Evolutionary conservation across 2,888 invertebrate species (phyloP), one percentile per base, ranked within the genome.

Genomic region (Resseliella maxima): DNA sequence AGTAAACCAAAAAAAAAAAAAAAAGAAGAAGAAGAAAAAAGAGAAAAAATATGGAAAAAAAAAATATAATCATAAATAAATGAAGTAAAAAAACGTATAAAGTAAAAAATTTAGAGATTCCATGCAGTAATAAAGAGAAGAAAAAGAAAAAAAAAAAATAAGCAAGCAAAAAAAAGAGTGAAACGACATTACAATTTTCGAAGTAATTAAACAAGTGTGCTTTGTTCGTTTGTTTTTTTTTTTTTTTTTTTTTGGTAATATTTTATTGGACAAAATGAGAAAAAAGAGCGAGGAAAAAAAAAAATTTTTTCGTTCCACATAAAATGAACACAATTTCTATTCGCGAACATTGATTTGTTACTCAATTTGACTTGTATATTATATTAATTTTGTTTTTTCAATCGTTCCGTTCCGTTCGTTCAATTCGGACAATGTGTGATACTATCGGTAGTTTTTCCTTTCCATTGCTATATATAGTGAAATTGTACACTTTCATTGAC

Each of bases 11-110:
- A n/a, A n/a, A n/a, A n/a, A n/a, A n/a, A n/a, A n/a, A n/a, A n/a
- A n/a, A n/a, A 35, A 72, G 31, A 72, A 35, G 15, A 72, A 72
- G 15, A 72, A 35, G 3, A 31, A 15, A 50, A 15, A 50, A 50
- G 18, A 15, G 18, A 18, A 50, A 50, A 18, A 50, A 50, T 15
- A 72, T 8, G 1, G 8, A 59, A 18, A 59, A 31, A 35, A 12
- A 72, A 72, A 72, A 18, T 10, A 72, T 31, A 72, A 59, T 72
- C 72, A 72, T 31, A 72, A 72, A 72, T 72, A 72, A 59, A 59
- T 59, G 18, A 50, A 50, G n/a, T 50, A 50, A 8, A n/a, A n/a
- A 59, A 59, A 27, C n/a, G n/a, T n/a, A n/a, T 72, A 31, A 72
- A 72, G 31, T 72, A 72, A 72, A 72, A n/a, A 72, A 35, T 72